Evolutionary conservation across 1,140 invertebrate species (phyloP).

Genomic region (Halyomorpha halys): DNA sequence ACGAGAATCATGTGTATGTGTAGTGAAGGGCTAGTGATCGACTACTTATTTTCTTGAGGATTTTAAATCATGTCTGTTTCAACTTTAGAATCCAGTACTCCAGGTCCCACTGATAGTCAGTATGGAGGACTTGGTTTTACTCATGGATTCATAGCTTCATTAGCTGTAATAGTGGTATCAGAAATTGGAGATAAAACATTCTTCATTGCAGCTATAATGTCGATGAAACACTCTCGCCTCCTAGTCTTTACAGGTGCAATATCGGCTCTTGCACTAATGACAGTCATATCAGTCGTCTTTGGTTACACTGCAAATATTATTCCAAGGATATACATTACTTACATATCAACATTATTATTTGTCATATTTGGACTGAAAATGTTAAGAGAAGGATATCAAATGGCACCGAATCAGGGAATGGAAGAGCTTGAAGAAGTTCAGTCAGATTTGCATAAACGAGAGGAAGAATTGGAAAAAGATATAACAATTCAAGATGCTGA

Average conservation of each 20-base stretch:
- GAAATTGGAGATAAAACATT: constrained; percentile 99
- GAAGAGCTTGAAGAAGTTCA: constrained; percentile 98
- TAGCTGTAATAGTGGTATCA: constrained; percentile 94
- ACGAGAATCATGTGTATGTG: too few relatives aligned
- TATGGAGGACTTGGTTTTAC: constrained; percentile 55
- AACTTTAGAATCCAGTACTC: too few relatives aligned
- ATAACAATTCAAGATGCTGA: constrained; percentile 10
- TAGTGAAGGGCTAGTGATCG: too few relatives aligned
- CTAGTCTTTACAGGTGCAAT: constrained; percentile 92
- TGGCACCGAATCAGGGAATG: constrained; percentile 87
- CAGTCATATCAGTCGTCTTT: constrained; percentile 60
- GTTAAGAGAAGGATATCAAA: constrained; percentile 89
- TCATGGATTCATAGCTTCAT: constrained; percentile 86
- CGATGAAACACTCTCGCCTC: constrained; percentile 89
- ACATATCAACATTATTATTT: constrained; percentile 89
- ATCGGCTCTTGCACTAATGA: constrained; percentile 86
- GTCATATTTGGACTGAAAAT: constrained; percentile 98
- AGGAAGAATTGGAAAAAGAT: constrained; percentile 53
- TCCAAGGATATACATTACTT: constrained; percentile 85
- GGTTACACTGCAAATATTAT: constrained; percentile 94
- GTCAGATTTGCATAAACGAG: constrained; percentile 78
- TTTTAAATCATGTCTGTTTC: too few relatives aligned
- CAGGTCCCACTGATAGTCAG: background rate
- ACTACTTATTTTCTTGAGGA: too few relatives aligned
- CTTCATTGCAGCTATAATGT: constrained; percentile 99